phyloP scores from a whole-genome alignment of 2,113 vertebrate species.

The Stegostoma tigrinum region DNA sequence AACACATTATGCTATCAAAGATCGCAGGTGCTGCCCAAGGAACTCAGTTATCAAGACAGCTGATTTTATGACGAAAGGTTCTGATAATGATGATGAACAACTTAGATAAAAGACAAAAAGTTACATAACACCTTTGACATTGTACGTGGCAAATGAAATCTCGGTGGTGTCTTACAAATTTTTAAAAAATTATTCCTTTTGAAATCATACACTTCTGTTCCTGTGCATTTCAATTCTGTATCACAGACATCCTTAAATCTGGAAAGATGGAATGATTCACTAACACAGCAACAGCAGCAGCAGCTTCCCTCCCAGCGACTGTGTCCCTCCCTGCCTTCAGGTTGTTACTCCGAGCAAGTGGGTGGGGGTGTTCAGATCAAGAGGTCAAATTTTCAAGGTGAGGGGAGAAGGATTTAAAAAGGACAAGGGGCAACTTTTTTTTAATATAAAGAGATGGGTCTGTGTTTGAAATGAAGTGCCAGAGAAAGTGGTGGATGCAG shows the following conservation, averaged over 20 bases:
- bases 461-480: too few relatives aligned
- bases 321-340: too few relatives aligned
- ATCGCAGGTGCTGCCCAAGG: neutral
- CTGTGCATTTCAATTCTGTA: neutral
- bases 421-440: too few relatives aligned
- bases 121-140: neutral
- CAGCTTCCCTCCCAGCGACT: too few relatives aligned
- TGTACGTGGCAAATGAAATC: neutral
- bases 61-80: neutral
- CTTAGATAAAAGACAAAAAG: neutral
- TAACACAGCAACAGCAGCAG: neutral
- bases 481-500: too few relatives aligned
- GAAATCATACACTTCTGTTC: neutral
- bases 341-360: too few relatives aligned
- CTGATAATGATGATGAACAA: neutral
- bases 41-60: neutral
- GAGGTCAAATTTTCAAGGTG: too few relatives aligned
- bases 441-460: too few relatives aligned
- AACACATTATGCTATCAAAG: neutral
- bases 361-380: too few relatives aligned
- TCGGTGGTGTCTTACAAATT: neutral
- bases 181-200: neutral
- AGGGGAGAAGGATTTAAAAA: too few relatives aligned
- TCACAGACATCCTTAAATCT: neutral
- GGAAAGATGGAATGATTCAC: neutral